phyloP scores from a whole-genome alignment of 2,797 vertebrate species.

The Parambassis ranga region DNA sequence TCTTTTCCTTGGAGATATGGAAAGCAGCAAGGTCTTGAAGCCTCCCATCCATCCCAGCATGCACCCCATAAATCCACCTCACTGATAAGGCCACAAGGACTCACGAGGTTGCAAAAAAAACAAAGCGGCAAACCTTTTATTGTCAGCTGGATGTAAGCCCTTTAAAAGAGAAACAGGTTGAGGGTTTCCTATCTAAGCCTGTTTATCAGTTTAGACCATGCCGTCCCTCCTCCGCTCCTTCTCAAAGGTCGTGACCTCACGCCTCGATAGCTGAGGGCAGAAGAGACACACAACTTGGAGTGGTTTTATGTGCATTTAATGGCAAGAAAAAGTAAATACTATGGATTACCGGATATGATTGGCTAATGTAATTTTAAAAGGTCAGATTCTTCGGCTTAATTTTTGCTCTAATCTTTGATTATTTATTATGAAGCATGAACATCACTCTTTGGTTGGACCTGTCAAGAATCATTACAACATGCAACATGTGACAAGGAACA shows the following conservation, averaged over 20 bases:
- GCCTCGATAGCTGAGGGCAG: neutral
- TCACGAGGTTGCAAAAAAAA: neutral
- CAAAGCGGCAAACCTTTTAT: neutral
- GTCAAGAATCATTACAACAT: too few species aligned
- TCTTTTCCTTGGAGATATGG: conserved; percentile 15
- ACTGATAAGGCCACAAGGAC: conserved; percentile 42
- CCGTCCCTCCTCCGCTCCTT: conserved; percentile 27
- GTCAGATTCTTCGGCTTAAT: too few species aligned
- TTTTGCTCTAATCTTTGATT: neutral
- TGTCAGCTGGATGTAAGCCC: conserved; percentile 1
- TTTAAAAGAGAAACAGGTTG: conserved; percentile 43
- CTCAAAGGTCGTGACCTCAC: conserved; percentile 42
- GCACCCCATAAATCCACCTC: conserved; percentile 32
- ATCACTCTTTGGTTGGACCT: neutral
- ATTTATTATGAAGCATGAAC: neutral
- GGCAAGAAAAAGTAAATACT: neutral
- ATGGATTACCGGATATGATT: neutral
- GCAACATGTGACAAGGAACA: too few species aligned
- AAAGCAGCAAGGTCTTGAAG: conserved; percentile 11
- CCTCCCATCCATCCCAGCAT: conserved; percentile 9
- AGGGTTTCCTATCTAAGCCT: conserved; percentile 9
- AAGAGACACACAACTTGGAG: conserved; percentile 17
- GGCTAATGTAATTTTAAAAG: neutral
- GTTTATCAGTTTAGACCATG: conserved; percentile 33
- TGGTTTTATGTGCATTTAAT: neutral